Evolutionary conservation across 2,113 vertebrate species (phyloP).

Genomic region (Castor canadensis): DNA sequence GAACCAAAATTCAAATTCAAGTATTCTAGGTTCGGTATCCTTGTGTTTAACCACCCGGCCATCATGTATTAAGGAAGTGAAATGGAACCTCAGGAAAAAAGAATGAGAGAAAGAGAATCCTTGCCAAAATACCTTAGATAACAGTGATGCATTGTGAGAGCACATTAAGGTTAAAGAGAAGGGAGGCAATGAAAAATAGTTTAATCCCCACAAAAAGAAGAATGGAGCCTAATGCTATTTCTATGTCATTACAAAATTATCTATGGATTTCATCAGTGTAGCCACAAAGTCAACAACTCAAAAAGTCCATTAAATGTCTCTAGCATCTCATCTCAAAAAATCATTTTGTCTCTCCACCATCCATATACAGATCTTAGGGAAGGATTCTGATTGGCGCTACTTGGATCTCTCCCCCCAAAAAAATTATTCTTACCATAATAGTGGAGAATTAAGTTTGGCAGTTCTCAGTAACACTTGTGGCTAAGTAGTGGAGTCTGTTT

Average conservation of each 20-base stretch:
- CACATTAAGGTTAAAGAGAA: background rate
- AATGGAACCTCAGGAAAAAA: background rate
- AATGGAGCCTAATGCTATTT: slow-evolving; percentile 31
- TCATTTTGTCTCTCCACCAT: background rate
- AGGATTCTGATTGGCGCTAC: background rate
- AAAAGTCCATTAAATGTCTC: background rate
- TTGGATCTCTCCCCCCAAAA: background rate
- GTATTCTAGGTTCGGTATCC: background rate
- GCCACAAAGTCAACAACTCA: background rate
- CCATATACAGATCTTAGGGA: background rate
- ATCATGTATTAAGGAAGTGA: background rate
- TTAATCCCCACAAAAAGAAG: background rate
- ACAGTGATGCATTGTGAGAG: background rate
- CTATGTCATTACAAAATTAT: background rate
- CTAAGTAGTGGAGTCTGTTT: background rate
- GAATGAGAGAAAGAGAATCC: background rate
- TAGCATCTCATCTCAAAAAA: background rate
- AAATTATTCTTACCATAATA: slow-evolving; percentile 14
- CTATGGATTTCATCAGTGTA: background rate
- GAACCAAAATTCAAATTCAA: background rate
- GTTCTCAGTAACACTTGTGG: background rate
- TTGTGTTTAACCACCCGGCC: background rate
- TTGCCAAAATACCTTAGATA: background rate
- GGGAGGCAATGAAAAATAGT: background rate
- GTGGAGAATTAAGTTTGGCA: background rate